A percentile compares a stretch with the other conserved stretches of the same genome.
These are phyloP conservation scores for Mesaphorura yosii DNA, from an alignment of 1,140 invertebrate species.

Conservation along the genomic window DNA sequence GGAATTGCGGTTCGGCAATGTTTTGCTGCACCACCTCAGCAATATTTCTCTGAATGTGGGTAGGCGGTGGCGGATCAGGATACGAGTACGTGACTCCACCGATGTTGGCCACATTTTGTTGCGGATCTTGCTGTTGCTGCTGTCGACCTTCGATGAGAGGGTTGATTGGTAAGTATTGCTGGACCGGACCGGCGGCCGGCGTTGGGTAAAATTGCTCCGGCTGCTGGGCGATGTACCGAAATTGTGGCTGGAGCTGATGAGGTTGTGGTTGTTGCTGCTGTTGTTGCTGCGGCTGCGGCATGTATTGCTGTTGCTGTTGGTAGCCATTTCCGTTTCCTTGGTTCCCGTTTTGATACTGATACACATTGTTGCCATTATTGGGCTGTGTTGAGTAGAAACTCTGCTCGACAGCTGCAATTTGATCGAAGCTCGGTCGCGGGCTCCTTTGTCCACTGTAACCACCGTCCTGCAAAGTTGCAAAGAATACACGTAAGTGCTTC, in stretches of 20 bases:
- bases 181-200: too few species aligned
- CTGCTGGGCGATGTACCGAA: neutral
- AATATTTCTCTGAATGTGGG: neutral
- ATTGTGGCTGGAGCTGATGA: neutral
- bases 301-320: conserved; percentile 8
- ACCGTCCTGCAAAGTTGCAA: too few species aligned
- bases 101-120: neutral
- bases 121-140: neutral
- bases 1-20: too few species aligned
- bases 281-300: neutral
- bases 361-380: neutral
- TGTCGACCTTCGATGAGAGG: neutral
- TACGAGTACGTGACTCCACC: too few species aligned
- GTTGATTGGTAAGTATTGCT: too few species aligned
- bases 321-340: neutral
- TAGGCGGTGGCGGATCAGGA: too few species aligned
- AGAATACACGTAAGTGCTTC: too few species aligned
- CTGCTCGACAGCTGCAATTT: too few species aligned
- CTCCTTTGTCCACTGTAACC: too few species aligned
- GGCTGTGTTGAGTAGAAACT: neutral
- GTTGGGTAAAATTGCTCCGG: neutral
- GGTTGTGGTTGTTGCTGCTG: conserved; percentile 7
- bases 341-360: neutral
- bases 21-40: neutral
- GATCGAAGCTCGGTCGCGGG: too few species aligned